A percentile compares a stretch with the other conserved stretches of the same genome.
Evolutionary conservation across 2,797 vertebrate genomes (phyloP).

Genomic region (Hyperoplus immaculatus): DNA sequence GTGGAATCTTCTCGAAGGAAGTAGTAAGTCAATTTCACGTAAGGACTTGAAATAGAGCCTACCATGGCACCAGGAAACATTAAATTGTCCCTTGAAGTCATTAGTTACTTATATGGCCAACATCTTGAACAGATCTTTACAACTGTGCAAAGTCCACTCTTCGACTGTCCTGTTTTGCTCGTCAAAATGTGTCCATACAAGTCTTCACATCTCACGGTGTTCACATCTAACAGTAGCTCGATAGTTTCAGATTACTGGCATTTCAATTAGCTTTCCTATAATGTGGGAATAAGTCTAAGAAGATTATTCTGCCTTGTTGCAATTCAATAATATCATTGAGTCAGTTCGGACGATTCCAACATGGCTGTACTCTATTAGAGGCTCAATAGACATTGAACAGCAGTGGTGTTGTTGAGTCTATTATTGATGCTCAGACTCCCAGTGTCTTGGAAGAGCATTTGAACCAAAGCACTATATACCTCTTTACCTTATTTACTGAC

Average conservation of each 20-base stretch:
- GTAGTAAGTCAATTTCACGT: too few species aligned
- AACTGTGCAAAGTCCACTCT: slow-evolving; percentile 1
- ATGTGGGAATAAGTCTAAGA: slow-evolving; percentile 31
- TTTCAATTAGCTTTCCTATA: slow-evolving; percentile 43
- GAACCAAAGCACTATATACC: slow-evolving; percentile 12
- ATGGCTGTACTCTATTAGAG: slow-evolving; percentile 16
- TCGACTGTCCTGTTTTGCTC: neutral
- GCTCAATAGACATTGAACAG: slow-evolving; percentile 23
- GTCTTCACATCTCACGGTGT: slow-evolving; percentile 18
- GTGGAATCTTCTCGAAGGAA: too few species aligned
- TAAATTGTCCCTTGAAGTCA: too few species aligned
- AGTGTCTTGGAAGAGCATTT: slow-evolving; percentile 27
- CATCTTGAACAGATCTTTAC: too few species aligned
- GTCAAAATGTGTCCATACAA: neutral
- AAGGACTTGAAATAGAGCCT: too few species aligned
- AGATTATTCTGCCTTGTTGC: slow-evolving; percentile 37
- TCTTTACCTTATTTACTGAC: slow-evolving; percentile 27
- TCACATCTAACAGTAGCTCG: slow-evolving; percentile 28
- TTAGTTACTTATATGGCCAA: too few species aligned
- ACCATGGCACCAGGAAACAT: too few species aligned
- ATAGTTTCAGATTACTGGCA: slow-evolving; percentile 47
- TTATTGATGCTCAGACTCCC: slow-evolving; percentile 31
- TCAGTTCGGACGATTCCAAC: slow-evolving; percentile 26
- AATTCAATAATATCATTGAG: slow-evolving; percentile 19
- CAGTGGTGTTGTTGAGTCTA: slow-evolving; percentile 7